Evolutionary conservation across 2,797 vertebrate species (phyloP).

Genomic region (Liparis tanakae): DNA sequence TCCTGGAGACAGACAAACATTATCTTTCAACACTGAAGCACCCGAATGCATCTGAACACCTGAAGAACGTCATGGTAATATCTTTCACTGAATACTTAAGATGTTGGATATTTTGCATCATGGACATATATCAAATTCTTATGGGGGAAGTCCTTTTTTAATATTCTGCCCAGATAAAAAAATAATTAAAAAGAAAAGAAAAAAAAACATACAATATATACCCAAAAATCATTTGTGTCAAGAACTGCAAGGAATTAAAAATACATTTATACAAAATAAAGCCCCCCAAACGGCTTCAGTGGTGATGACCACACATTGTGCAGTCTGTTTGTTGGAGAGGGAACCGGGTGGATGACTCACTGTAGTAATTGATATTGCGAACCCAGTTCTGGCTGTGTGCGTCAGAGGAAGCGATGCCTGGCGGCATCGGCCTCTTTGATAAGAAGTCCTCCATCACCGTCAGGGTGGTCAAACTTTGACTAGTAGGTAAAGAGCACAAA

Average conservation of each 20-base stretch:
- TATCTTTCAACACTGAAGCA: slow-evolving; percentile 14
- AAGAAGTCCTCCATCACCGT: slow-evolving; percentile 97
- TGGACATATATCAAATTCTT: slow-evolving; percentile 2
- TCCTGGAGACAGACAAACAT: slow-evolving; percentile 80
- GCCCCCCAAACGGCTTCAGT: slow-evolving; percentile 19
- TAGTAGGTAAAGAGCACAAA: slow-evolving; percentile 68
- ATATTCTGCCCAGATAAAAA: slow-evolving; percentile 1
- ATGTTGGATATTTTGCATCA: slow-evolving; percentile 1
- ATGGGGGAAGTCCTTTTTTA: neutral
- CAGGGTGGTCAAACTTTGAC: slow-evolving; percentile 97
- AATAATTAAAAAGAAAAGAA: too few species aligned
- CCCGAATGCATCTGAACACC: neutral
- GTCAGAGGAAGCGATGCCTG: slow-evolving; percentile 73
- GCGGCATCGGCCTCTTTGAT: slow-evolving; percentile 88
- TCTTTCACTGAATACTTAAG: slow-evolving; percentile 7
- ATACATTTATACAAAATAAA: slow-evolving; percentile 21
- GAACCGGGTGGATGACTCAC: slow-evolving; percentile 83
- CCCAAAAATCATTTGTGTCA: neutral
- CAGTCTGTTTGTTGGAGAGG: slow-evolving; percentile 4
- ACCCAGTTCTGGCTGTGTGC: slow-evolving; percentile 89
- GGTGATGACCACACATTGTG: slow-evolving; percentile 21
- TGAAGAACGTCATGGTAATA: neutral
- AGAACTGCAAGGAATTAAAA: neutral
- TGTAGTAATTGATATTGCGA: slow-evolving; percentile 95
- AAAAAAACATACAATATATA: neutral